Percentiles rank a stretch among this genome's conserved stretches.
phyloP scores from a whole-genome alignment of 2,888 invertebrate species.

The Glyphotaelius pellucidus region DNA sequence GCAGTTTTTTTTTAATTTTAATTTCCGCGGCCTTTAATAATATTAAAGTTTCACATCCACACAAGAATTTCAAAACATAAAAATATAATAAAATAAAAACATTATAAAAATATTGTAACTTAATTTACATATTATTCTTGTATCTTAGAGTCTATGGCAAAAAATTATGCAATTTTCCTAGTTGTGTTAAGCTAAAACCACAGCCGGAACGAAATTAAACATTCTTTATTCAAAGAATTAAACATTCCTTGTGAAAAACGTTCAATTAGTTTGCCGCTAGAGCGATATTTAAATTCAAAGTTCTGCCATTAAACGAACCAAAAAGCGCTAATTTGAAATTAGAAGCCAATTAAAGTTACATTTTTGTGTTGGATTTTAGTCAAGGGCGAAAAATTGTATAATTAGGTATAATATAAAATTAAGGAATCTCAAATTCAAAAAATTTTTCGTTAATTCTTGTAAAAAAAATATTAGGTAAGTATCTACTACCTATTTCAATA shows the following conservation, averaged over 20 bases:
- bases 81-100: background rate
- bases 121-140: background rate
- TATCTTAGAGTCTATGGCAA: background rate
- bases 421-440: no score
- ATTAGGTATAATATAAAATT: background rate
- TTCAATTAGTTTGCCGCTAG: slow-evolving; percentile 37
- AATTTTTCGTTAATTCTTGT: no score
- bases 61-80: background rate
- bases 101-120: background rate
- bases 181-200: background rate
- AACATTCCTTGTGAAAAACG: background rate
- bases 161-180: slow-evolving; percentile 12
- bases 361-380: background rate
- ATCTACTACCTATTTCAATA: no score
- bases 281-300: slow-evolving; percentile 42
- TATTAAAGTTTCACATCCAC: background rate
- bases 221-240: background rate
- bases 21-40: background rate
- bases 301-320: slow-evolving; percentile 23
- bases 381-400: background rate
- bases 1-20: no score
- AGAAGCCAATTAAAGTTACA: background rate
- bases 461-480: no score
- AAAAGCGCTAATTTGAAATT: slow-evolving; percentile 46
- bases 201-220: background rate